Percentiles rank a stretch among this genome's conserved stretches.
These are phyloP conservation scores for Euschistus heros DNA, from an alignment of 1,140 invertebrate species.

Conservation along the genomic window DNA sequence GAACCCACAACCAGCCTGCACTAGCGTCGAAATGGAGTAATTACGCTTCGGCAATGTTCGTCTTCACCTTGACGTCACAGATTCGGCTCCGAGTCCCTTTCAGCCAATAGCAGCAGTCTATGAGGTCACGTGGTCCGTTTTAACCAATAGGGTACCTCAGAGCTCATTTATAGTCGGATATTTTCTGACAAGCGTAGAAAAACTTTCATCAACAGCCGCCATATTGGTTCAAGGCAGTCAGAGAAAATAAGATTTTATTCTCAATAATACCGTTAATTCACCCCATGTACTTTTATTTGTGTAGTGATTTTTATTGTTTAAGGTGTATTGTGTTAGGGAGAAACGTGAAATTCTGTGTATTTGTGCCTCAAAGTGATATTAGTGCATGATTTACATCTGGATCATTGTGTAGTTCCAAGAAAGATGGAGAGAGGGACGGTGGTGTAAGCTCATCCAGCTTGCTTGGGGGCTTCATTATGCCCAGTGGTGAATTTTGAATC, in stretches of 20 bases:
- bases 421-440: conserved; percentile 52
- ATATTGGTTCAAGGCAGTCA: conserved; percentile 57
- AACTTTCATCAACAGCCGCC: conserved; percentile 87
- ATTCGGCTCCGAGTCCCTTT: conserved; percentile 25
- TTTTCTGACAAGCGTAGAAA: conserved; percentile 84
- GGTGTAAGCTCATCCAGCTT: conserved; percentile 40
- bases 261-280: conserved; percentile 48
- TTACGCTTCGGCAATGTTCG: conserved; percentile 32
- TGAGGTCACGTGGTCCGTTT: conserved; percentile 42
- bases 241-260: conserved; percentile 55
- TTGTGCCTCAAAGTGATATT: background rate
- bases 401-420: conserved; percentile 34
- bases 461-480: conserved; percentile 50
- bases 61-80: conserved; percentile 30
- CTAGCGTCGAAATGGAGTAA: conserved; percentile 29
- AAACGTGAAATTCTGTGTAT: conserved; percentile 32
- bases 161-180: conserved; percentile 56
- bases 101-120: conserved; percentile 28
- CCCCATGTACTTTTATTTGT: conserved; percentile 36
- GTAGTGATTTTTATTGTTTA: conserved; percentile 34
- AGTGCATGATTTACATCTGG: conserved; percentile 27
- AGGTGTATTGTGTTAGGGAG: conserved; percentile 31
- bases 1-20: background rate
- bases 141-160: conserved; percentile 41
- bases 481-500: conserved; percentile 51